These are phyloP conservation scores for Thomomys bottae DNA, from an alignment of 2,113 vertebrate genomes.

Conservation along the genomic window DNA sequence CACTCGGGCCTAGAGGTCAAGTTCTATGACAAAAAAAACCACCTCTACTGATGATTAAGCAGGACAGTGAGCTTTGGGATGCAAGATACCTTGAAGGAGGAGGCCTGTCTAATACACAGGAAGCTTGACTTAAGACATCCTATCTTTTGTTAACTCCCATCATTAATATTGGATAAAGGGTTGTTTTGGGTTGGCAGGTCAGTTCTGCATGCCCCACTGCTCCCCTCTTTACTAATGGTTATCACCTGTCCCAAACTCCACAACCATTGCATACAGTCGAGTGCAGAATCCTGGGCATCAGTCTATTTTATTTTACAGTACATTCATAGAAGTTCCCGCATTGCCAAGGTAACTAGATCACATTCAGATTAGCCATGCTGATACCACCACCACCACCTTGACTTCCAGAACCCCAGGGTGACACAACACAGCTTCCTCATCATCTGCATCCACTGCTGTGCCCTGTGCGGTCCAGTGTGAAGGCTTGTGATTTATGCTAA, in stretches of 20 bases:
- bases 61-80: conserved; percentile 56
- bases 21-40: too few relatives aligned
- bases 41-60: conserved; percentile 81
- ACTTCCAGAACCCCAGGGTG: conserved; percentile 74
- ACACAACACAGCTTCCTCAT: conserved; percentile 74
- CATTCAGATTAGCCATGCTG: conserved; percentile 65
- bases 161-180: too few relatives aligned
- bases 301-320: conserved; percentile 81
- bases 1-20: too few relatives aligned
- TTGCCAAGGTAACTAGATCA: conserved; percentile 72
- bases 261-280: conserved; percentile 48
- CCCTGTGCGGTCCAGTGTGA: conserved; percentile 78
- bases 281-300: conserved; percentile 44
- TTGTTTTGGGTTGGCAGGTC: too few relatives aligned
- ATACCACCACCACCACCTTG: conserved; percentile 70
- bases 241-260: not conserved
- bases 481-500: conserved; percentile 72
- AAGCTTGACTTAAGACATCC: conserved; percentile 21
- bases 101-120: conserved; percentile 16
- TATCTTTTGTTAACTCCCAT: too few relatives aligned
- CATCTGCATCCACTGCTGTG: conserved; percentile 77
- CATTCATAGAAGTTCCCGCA: conserved; percentile 74
- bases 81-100: conserved; percentile 44
- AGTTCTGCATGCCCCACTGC: not conserved
- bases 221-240: not conserved